A percentile compares a stretch with the other conserved stretches of the same genome.
These are phyloP conservation scores for Fragum sueziense DNA, from an alignment of 2,888 invertebrate species.

Conservation along the genomic window DNA sequence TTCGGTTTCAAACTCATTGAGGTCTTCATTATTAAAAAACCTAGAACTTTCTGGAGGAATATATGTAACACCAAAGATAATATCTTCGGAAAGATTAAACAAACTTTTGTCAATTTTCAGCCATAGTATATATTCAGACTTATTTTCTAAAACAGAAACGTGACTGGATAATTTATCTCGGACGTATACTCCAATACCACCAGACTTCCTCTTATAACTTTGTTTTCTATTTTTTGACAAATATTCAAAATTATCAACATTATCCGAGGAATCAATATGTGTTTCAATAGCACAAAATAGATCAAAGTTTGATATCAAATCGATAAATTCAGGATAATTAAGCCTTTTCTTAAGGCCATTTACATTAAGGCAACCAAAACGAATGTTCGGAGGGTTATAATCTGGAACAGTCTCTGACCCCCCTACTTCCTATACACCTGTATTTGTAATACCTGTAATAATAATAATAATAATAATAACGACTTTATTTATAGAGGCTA, in stretches of 20 bases:
- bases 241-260: neutral
- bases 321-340: slow-evolving; percentile 17
- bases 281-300: slow-evolving; percentile 26
- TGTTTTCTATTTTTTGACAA: slow-evolving; percentile 17
- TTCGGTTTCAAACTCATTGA: slow-evolving; percentile 20
- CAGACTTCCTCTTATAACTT: slow-evolving; percentile 13
- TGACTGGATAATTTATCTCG: neutral
- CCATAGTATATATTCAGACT: slow-evolving; percentile 30
- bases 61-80: slow-evolving; percentile 23
- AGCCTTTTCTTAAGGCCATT: neutral
- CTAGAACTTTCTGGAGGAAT: slow-evolving; percentile 22
- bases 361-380: slow-evolving; percentile 21
- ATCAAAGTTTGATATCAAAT: slow-evolving; percentile 12
- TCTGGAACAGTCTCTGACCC: neutral
- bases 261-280: slow-evolving; percentile 16
- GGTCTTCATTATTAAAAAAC: slow-evolving; percentile 15
- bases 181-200: neutral
- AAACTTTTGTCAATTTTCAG: slow-evolving; percentile 11
- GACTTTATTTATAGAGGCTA: too few species aligned
- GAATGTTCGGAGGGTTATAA: neutral
- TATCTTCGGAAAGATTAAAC: neutral
- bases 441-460: too few species aligned
- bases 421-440: neutral
- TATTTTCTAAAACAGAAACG: neutral
- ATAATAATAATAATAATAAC: too few species aligned